Percentiles rank a stretch among this genome's conserved stretches.
phyloP scores from a whole-genome alignment of 2,888 invertebrate species.

The Celastrina argiolus region DNA sequence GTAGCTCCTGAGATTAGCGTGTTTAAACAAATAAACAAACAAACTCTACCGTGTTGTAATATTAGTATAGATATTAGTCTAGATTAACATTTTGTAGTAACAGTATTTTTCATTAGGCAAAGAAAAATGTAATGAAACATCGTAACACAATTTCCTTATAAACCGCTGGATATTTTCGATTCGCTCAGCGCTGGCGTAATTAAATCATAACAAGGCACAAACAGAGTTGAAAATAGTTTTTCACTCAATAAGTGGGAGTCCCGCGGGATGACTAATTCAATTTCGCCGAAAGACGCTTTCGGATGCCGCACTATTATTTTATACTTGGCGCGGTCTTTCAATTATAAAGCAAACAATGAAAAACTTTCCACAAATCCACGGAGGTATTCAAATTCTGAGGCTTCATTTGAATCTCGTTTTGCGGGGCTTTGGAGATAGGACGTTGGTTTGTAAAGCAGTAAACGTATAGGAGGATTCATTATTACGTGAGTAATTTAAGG shows the following conservation, averaged over 20 bases:
- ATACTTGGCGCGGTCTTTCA: slow-evolving; percentile 25
- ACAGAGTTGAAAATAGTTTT: slow-evolving; percentile 23
- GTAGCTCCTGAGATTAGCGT: too few species aligned
- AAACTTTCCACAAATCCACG: slow-evolving; percentile 24
- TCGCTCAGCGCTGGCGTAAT: not conserved
- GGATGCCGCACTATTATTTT: slow-evolving; percentile 25
- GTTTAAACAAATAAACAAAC: too few species aligned
- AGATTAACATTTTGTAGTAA: not conserved
- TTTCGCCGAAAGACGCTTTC: slow-evolving; percentile 22
- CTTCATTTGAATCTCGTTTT: slow-evolving; percentile 18
- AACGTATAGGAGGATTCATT: not conserved
- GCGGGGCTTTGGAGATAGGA: not conserved
- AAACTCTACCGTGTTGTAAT: too few species aligned
- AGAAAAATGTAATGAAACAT: not conserved
- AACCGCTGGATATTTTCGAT: not conserved
- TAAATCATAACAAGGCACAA: slow-evolving; percentile 24
- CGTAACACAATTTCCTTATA: not conserved
- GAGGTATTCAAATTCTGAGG: slow-evolving; percentile 17
- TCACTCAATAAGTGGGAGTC: slow-evolving; percentile 21
- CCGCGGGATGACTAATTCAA: slow-evolving; percentile 23
- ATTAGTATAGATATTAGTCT: too few species aligned
- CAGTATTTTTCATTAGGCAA: not conserved
- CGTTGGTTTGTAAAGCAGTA: not conserved
- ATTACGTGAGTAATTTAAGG: not conserved
- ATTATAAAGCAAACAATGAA: slow-evolving; percentile 28